Evolutionary conservation across 2,888 invertebrate species (phyloP).

Genomic region (Agriopis aurantiaria): DNA sequence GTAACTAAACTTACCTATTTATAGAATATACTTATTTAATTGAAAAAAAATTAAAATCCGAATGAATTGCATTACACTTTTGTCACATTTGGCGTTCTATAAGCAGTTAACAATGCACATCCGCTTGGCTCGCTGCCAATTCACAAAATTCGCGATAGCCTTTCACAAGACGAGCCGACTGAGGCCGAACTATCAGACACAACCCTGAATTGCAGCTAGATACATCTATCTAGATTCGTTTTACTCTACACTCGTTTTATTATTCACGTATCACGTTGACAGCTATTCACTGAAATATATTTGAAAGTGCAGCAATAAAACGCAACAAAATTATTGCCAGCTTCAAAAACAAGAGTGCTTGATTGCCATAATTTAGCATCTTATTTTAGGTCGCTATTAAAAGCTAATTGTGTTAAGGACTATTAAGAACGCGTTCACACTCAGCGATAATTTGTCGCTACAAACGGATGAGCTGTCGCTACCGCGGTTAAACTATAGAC

Average conservation of each 20-base stretch:
- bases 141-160: conserved; percentile 28
- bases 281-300: conserved; percentile 45
- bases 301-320: conserved; percentile 43
- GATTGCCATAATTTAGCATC: conserved; percentile 74
- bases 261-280: conserved; percentile 41
- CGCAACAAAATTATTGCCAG: conserved; percentile 48
- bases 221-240: conserved; percentile 13
- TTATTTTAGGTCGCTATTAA: conserved; percentile 76
- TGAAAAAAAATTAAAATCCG: background rate
- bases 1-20: no score
- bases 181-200: conserved; percentile 36
- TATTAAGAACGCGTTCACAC: conserved; percentile 52
- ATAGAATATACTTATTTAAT: no score
- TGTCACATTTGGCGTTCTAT: conserved; percentile 34
- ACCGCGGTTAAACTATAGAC: conserved; percentile 31
- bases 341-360: conserved; percentile 44
- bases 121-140: conserved; percentile 32
- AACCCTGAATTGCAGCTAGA: conserved; percentile 38
- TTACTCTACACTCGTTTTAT: conserved; percentile 9
- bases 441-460: conserved; percentile 30
- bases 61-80: conserved; percentile 20
- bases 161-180: conserved; percentile 36
- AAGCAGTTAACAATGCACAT: conserved; percentile 31
- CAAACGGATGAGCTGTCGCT: conserved; percentile 33
- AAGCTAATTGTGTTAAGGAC: conserved; percentile 77